Evolutionary conservation across 2,797 vertebrate species (phyloP).

Genomic region (Sebastes nivosus): DNA sequence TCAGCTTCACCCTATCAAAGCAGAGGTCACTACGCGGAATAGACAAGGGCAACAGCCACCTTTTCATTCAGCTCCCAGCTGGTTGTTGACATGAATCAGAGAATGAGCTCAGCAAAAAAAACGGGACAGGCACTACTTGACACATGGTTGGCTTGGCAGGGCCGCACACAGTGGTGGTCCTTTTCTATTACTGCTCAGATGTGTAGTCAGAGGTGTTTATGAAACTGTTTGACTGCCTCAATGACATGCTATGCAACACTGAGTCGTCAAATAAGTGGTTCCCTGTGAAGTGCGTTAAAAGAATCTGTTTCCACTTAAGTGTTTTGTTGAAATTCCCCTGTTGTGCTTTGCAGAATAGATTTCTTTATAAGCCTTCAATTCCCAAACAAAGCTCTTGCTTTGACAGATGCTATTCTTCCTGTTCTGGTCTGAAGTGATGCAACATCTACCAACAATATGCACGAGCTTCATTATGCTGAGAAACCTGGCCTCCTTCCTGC

Average conservation of each 20-base stretch:
- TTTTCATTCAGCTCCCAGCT: slow-evolving; percentile 43
- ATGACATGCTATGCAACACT: not conserved
- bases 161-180: not conserved
- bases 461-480: slow-evolving; percentile 27
- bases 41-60: slow-evolving; percentile 46
- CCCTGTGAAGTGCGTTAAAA: slow-evolving; percentile 22
- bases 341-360: slow-evolving; percentile 13
- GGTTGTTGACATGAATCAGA: slow-evolving; percentile 45
- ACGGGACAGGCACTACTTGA: slow-evolving; percentile 16
- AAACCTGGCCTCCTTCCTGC: slow-evolving; percentile 49
- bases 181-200: slow-evolving; percentile 9
- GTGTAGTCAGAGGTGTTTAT: slow-evolving; percentile 20
- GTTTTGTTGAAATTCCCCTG: slow-evolving; percentile 12
- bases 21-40: slow-evolving; percentile 18
- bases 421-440: slow-evolving; percentile 47
- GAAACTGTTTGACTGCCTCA: slow-evolving; percentile 14
- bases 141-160: slow-evolving; percentile 27
- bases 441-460: slow-evolving; percentile 51
- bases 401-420: slow-evolving; percentile 36
- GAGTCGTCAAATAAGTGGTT: slow-evolving; percentile 15
- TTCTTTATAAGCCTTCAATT: slow-evolving; percentile 34
- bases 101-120: slow-evolving; percentile 21
- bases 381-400: slow-evolving; percentile 30
- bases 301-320: not conserved
- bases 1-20: slow-evolving; percentile 35